A percentile compares a stretch with the other conserved stretches of the same genome.
These are phyloP conservation scores for Leptinotarsa haldemani DNA, from an alignment of 2,888 invertebrate genomes.

Conservation along the genomic window DNA sequence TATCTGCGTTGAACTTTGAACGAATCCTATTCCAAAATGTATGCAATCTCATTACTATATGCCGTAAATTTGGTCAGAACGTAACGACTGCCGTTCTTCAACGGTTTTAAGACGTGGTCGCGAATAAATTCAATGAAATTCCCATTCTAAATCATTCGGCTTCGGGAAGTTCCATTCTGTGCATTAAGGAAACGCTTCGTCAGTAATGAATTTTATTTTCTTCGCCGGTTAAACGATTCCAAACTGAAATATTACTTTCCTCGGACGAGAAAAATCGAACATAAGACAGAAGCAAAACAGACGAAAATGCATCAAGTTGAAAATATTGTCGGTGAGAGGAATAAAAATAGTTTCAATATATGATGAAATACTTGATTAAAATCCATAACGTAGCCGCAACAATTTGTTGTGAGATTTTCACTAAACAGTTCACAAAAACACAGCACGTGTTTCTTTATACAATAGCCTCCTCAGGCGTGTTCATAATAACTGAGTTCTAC, in stretches of 20 bases:
- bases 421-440: too few relatives aligned
- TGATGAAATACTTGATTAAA: too few relatives aligned
- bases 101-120: slow-evolving; percentile 13
- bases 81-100: slow-evolving; percentile 14
- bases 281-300: not conserved
- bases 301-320: not conserved
- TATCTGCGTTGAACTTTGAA: too few relatives aligned
- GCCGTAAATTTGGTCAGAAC: not conserved
- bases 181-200: slow-evolving; percentile 17
- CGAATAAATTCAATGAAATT: slow-evolving; percentile 15
- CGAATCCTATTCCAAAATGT: not conserved
- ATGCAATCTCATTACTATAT: slow-evolving; percentile 2
- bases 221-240: slow-evolving; percentile 13
- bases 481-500: too few relatives aligned
- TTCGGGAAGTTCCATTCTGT: slow-evolving; percentile 17
- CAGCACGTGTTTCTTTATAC: too few relatives aligned
- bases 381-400: too few relatives aligned
- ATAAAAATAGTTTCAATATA: too few relatives aligned
- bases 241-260: slow-evolving; percentile 15
- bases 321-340: too few relatives aligned
- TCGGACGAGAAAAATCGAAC: slow-evolving; percentile 1
- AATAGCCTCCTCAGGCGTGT: too few relatives aligned
- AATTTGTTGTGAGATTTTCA: too few relatives aligned
- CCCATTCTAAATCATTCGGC: slow-evolving; percentile 9
- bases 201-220: slow-evolving; percentile 19